Percentiles rank a stretch among this genome's conserved stretches.
phyloP scores from a whole-genome alignment of 2,113 vertebrate genomes.

The Beaufortia kweichowensis region DNA sequence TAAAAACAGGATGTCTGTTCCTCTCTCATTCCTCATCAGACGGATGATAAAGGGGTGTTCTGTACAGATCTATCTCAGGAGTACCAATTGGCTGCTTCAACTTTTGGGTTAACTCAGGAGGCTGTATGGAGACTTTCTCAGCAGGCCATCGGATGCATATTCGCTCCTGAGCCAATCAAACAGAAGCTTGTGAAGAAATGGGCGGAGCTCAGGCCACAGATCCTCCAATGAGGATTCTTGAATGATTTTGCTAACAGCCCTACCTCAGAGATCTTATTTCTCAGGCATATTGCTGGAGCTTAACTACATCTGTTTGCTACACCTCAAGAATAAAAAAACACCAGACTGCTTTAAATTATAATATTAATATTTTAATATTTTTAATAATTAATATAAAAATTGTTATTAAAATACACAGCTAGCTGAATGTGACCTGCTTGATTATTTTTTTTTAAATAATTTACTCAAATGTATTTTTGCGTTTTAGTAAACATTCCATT shows the following conservation, averaged over 20 bases:
- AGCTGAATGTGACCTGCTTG: not conserved
- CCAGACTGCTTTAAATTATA: no score
- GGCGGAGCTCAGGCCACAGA: constrained; percentile 73
- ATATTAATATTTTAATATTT: constrained; percentile 17
- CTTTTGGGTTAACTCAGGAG: constrained; percentile 80
- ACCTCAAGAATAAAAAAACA: no score
- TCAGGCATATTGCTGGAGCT: not conserved
- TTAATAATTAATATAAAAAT: not conserved
- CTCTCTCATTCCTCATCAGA: constrained; percentile 70
- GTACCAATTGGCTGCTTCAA: constrained; percentile 87
- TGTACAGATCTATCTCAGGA: constrained; percentile 89
- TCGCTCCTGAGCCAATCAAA: constrained; percentile 80
- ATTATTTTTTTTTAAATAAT: no score
- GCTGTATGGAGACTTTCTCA: constrained; percentile 88
- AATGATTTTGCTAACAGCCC: not conserved
- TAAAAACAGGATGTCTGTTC: constrained; percentile 18
- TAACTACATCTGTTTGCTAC: not conserved
- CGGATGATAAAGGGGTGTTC: constrained; percentile 96
- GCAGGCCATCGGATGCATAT: constrained; percentile 84
- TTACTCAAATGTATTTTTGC: no score
- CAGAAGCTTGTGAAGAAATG: constrained; percentile 81
- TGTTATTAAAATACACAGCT: not conserved
- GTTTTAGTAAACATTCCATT: no score
- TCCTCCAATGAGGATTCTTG: constrained; percentile 55
- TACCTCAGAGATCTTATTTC: constrained; percentile 4